These are phyloP conservation scores for Hylyphantes graminicola DNA, from an alignment of 1,140 invertebrate species.

Conservation along the genomic window DNA sequence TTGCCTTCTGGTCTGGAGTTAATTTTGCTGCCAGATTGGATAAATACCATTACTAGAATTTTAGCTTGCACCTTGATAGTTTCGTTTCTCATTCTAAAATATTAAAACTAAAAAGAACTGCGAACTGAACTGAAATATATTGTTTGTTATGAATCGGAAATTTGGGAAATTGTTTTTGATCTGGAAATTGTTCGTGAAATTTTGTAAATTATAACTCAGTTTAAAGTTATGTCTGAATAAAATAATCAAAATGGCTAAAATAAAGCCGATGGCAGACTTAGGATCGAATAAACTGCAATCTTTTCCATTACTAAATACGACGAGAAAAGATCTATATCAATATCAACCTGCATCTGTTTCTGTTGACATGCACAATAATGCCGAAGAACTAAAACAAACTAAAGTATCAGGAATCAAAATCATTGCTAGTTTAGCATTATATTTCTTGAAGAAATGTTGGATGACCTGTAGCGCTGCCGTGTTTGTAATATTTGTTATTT, in stretches of 20 bases:
- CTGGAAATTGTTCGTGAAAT: no score
- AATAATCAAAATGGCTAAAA: constrained; percentile 20
- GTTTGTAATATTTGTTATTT: constrained; percentile 78
- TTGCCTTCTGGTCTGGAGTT: no score
- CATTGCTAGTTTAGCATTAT: constrained; percentile 57
- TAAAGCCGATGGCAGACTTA: constrained; percentile 6
- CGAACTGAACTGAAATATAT: no score
- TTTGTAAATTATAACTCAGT: no score
- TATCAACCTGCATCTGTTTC: background rate
- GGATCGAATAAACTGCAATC: constrained; percentile 1
- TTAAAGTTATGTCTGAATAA: no score
- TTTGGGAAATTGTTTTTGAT: no score
- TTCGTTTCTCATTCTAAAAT: no score
- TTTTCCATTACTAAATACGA: constrained; percentile 9
- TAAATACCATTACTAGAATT: no score
- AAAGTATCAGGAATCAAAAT: constrained; percentile 60
- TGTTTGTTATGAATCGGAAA: no score
- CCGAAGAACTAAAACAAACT: constrained; percentile 23
- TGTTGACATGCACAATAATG: background rate
- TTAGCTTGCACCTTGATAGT: no score
- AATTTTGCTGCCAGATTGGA: no score
- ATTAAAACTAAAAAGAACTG: no score
- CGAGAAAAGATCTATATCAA: constrained; percentile 1
- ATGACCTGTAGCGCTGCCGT: constrained; percentile 72
- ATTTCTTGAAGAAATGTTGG: constrained; percentile 71